Conservation (phyloP, 2,888 invertebrate species). For the Nycteola revayana region DNA sequence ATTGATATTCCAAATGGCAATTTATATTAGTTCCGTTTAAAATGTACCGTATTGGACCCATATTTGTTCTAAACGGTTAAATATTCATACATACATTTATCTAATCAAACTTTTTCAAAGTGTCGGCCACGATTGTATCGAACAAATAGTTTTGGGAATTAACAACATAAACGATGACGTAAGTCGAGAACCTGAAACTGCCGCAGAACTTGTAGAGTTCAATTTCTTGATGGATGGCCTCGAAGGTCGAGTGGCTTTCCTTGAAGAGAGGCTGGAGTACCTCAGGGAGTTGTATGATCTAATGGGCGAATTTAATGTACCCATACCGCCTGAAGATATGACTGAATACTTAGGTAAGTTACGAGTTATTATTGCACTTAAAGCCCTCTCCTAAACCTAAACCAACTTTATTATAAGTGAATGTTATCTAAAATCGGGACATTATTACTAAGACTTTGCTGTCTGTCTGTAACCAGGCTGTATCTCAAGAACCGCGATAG, state of each 20-base stretch:
- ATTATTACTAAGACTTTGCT: too few species aligned
- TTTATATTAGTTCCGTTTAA: too few species aligned
- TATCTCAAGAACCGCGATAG: too few species aligned
- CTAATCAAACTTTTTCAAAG: slow-evolving; percentile 70
- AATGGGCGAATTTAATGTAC: slow-evolving; percentile 90
- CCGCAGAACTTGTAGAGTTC: slow-evolving; percentile 87
- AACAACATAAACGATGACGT: slow-evolving; percentile 85
- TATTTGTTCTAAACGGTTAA: too few species aligned
- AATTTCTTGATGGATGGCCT: slow-evolving; percentile 87
- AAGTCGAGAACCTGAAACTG: slow-evolving; percentile 84
- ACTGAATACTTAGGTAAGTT: slow-evolving; percentile 81
- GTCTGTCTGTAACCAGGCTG: too few species aligned
- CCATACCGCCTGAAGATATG: slow-evolving; percentile 87
- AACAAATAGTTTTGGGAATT: slow-evolving; percentile 83
- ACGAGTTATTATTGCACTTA: too few species aligned
- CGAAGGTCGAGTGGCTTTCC: slow-evolving; percentile 83
- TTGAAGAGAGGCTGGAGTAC: slow-evolving; percentile 89
- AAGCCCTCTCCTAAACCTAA: too few species aligned
- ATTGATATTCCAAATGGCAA: too few species aligned
- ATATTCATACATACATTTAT: too few species aligned
- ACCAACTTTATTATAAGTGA: too few species aligned
- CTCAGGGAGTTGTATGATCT: slow-evolving; percentile 92
- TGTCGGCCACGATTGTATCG: slow-evolving; percentile 83
- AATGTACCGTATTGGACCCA: too few species aligned
- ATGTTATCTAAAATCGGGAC: too few species aligned